These are phyloP conservation scores for Lobophora halterata DNA, from an alignment of 2,888 invertebrate genomes.

Conservation along the genomic window DNA sequence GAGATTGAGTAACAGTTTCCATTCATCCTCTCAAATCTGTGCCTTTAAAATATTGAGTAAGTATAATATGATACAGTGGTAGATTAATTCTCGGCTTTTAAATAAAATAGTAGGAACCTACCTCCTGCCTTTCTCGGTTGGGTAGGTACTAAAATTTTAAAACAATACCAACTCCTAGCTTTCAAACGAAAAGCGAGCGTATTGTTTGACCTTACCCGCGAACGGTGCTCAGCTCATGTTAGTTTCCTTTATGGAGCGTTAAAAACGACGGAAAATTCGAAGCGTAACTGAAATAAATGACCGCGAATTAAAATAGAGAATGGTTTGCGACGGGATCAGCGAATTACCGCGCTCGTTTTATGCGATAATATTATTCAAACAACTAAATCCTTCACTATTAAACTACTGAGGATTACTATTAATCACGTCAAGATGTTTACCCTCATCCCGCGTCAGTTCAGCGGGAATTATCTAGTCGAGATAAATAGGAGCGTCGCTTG, in stretches of 20 bases:
- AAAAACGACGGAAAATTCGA: conserved; percentile 17
- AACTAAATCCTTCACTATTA: conserved; percentile 70
- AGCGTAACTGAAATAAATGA: conserved; percentile 24
- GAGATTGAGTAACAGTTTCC: too few species aligned
- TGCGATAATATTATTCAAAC: conserved; percentile 67
- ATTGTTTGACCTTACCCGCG: conserved; percentile 30
- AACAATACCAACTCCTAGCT: conserved; percentile 24
- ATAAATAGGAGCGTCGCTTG: conserved; percentile 64
- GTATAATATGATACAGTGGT: conserved; percentile 29
- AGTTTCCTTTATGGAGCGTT: conserved; percentile 22
- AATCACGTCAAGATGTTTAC: conserved; percentile 77
- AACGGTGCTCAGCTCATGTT: conserved; percentile 16
- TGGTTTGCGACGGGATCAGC: conserved; percentile 34
- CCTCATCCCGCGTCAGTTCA: conserved; percentile 71
- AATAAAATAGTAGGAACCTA: conserved; percentile 14
- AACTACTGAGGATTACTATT: conserved; percentile 74
- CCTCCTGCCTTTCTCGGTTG: too few species aligned
- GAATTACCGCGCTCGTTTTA: conserved; percentile 48
- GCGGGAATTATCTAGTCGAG: conserved; percentile 70
- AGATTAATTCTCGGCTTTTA: conserved; percentile 23
- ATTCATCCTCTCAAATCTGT: too few species aligned
- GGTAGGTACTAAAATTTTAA: conserved; percentile 14
- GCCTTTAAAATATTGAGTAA: too few species aligned
- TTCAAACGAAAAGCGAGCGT: conserved; percentile 30
- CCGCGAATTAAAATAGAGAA: conserved; percentile 21